Evolutionary conservation across 1,140 invertebrate species (phyloP), one percentile per base, ranked within the genome.

Genomic region (Drosophila tsacasi): DNA sequence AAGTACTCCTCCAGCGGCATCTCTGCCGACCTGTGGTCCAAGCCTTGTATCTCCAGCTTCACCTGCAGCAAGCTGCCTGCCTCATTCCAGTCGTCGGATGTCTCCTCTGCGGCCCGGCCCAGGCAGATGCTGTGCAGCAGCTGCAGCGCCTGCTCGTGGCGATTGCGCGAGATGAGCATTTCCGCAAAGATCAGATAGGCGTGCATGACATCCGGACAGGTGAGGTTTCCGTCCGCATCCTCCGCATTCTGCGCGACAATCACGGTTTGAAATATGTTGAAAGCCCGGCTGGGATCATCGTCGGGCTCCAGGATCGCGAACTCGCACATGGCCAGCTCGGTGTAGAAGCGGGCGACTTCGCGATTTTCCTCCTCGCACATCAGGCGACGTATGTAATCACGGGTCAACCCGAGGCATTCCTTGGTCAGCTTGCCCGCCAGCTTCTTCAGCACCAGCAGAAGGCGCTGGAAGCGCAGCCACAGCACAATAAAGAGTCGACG

Each of bases 271-370:
- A 94, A 94, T 42, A 95, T 94, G 9, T 49, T 54, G 8, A 65
- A 71, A 0, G 40, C 54, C 2, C 21, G 42, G 39, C 93, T 93
- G 0, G 94, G 39, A 40, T 93, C 94, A 62, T 81, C 93, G 3
- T 94, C 91, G 6, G 81, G 58, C 67, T 93, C 94, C 17, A 94
- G 90, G 0, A 47, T 25, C 90, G 95, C 95, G 40, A 92, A 89
- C 87, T 96, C 95, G 76, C 95, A 94, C 39, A 95, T 87, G n/a
- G 94, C 95, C 87, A 95, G 95, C 84, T 96, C 95, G 3, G 93
- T 92, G 80, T 95, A 96, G 62, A 95, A 72, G 93, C 91, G 49
- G 0, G 27, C 15, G 2, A 66, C 21, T 0, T 13, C 2, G 1
- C 79, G 74, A 78, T 96, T 95, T 42, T 93, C 91, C 15, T 93